Base-by-base conservation (phyloP, 2,797 vertebrate species). In the Myiotriccus ornatus region DNA sequence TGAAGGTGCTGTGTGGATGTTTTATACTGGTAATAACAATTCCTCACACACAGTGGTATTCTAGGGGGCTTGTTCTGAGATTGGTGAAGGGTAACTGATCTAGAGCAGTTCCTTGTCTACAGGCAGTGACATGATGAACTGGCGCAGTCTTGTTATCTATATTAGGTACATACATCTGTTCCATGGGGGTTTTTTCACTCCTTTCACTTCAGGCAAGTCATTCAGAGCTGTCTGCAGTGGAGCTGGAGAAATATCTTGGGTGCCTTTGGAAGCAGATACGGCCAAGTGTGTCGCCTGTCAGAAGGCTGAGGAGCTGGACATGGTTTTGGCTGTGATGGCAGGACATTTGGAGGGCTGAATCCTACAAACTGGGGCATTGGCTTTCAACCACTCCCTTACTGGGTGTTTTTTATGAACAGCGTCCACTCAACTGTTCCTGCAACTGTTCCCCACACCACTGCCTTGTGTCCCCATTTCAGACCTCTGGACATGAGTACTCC, bases 141-240 rank as follows among this genome's bases (percentile, higher is more conserved):
- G 65, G 21, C 5, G 6, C 60, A 46, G 74, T 59, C 56, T 62
- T 28, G 2, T 43, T 56, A 18, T 30, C 70, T 87, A 8, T 77
- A 56, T 77, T 81, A 74, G 88, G 64, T 89, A 28, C 78, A 67
- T 62, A 55, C 35, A 37, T 91, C 78, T 87, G 63, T 18, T 79
- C 67, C 19, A 0, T 28, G 21, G 4, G 65, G 5, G 0, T 9
- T 59, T 62, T 76, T 41, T 57, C 74, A 23, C 30, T 62, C 65
- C 70, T 70, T 81, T 73, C 57, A 74, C 88, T 81, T 67, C 34
- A 49, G 84, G 74, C 82, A 46, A 44, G 37, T 77, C 35, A 52
- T 87, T 73, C 64, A 30, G 50, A 55, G 43, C 84, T 37, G 47
- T 65, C 82, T 73, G 60, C 59, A 20, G 68, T 67, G 13, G 57